phyloP scores from a whole-genome alignment of 2,888 invertebrate genomes.

The Oeneis ivallda region DNA sequence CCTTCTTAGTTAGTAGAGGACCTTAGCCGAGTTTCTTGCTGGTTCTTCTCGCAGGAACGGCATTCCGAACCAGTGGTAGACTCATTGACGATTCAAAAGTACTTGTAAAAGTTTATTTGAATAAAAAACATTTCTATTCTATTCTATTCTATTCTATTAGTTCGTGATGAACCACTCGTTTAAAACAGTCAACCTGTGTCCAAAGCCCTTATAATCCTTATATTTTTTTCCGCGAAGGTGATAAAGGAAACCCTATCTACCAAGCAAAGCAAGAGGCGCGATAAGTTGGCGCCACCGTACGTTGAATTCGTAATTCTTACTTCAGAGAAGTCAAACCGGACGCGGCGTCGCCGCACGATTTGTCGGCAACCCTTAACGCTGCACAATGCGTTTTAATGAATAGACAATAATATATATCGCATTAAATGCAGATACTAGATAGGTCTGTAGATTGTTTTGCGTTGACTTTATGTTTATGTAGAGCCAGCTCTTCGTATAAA shows the following conservation, averaged over 20 bases:
- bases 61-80: too few relatives aligned
- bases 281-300: slow-evolving; percentile 46
- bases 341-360: slow-evolving; percentile 38
- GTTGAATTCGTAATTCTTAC: slow-evolving; percentile 51
- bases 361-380: slow-evolving; percentile 36
- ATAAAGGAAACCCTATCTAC: slow-evolving; percentile 31
- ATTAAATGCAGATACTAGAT: slow-evolving; percentile 8
- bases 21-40: too few relatives aligned
- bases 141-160: too few relatives aligned
- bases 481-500: background rate
- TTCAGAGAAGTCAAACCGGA: slow-evolving; percentile 56
- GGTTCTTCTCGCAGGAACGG: too few relatives aligned
- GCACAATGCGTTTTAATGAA: slow-evolving; percentile 34
- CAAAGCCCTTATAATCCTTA: too few relatives aligned
- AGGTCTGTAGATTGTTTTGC: slow-evolving; percentile 7
- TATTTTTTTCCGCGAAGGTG: too few relatives aligned
- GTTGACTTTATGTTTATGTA: slow-evolving; percentile 1
- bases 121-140: too few relatives aligned
- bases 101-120: too few relatives aligned
- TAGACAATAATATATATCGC: slow-evolving; percentile 21
- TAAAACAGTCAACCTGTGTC: too few relatives aligned
- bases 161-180: too few relatives aligned
- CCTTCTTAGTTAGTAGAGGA: too few relatives aligned
- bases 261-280: slow-evolving; percentile 36
- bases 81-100: too few relatives aligned